A percentile compares a stretch with the other conserved stretches of the same genome.
Conservation (phyloP, 2,797 vertebrate genomes). For the Apogon hyalosoma region DNA sequence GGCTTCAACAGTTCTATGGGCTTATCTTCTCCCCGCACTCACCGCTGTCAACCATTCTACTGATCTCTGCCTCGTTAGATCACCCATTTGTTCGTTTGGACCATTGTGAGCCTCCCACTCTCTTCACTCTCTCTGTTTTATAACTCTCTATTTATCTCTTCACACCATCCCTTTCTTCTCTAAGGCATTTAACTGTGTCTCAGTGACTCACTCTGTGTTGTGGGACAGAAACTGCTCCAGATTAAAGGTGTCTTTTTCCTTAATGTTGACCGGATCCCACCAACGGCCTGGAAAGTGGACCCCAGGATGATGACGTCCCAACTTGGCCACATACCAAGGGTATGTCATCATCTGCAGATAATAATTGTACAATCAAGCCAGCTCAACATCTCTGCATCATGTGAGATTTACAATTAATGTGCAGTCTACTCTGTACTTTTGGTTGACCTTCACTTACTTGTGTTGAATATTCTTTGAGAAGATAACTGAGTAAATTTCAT, state of each 20-base stretch:
- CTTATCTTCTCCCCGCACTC: conserved; percentile 74
- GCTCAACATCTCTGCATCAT: conserved; percentile 8
- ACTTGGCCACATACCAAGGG: conserved; percentile 93
- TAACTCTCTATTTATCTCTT: conserved; percentile 48
- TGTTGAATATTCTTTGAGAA: too few relatives aligned
- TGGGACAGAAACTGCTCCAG: conserved; percentile 91
- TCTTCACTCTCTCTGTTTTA: conserved; percentile 47
- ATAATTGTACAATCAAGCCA: conserved; percentile 24
- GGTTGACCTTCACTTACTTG: too few relatives aligned
- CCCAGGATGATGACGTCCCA: conserved; percentile 88
- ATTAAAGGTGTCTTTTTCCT: conserved; percentile 89
- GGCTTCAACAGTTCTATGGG: conserved; percentile 58
- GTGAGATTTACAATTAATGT: conserved; percentile 18
- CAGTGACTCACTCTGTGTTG: conserved; percentile 90
- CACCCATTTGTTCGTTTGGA: conserved; percentile 70
- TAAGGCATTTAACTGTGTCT: conserved; percentile 19
- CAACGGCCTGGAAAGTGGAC: conserved; percentile 90
- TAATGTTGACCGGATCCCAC: conserved; percentile 87
- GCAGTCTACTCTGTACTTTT: too few relatives aligned
- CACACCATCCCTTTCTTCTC: conserved; percentile 36
- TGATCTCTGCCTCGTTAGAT: conserved; percentile 77
- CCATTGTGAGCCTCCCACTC: conserved; percentile 59
- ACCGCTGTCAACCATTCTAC: conserved; percentile 56
- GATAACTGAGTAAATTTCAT: too few relatives aligned
- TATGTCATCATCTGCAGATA: conserved; percentile 96